Conservation (phyloP, 2,888 invertebrate species). For the Drosophila greeni region DNA sequence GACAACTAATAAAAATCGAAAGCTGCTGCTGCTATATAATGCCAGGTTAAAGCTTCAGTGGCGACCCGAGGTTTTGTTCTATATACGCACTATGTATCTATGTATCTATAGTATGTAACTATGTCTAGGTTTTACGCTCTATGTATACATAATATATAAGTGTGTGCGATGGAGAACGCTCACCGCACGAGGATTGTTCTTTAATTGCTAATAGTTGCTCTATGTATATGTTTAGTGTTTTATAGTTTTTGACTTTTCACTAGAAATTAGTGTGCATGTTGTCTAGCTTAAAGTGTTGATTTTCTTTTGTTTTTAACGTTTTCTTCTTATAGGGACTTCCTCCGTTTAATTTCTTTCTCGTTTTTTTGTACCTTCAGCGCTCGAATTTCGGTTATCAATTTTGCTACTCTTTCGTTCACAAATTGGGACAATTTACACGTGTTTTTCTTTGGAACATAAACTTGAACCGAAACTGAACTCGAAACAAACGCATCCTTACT, state of each 20-base stretch:
- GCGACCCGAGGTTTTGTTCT: slow-evolving; percentile 46
- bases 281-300: slow-evolving; percentile 48
- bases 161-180: slow-evolving; percentile 32
- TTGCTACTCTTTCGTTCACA: slow-evolving; percentile 57
- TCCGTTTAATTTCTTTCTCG: slow-evolving; percentile 32
- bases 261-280: slow-evolving; percentile 44
- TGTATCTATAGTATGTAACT: slow-evolving; percentile 16
- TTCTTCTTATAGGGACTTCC: slow-evolving; percentile 45
- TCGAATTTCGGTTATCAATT: slow-evolving; percentile 71
- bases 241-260: slow-evolving; percentile 43
- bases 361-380: slow-evolving; percentile 78
- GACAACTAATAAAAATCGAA: slow-evolving; percentile 37
- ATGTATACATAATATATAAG: slow-evolving; percentile 10
- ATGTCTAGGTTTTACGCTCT: slow-evolving; percentile 17
- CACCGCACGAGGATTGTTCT: slow-evolving; percentile 45
- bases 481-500: slow-evolving; percentile 47
- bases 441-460: slow-evolving; percentile 39
- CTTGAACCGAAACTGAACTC: slow-evolving; percentile 33
- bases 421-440: slow-evolving; percentile 50
- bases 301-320: slow-evolving; percentile 39
- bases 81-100: slow-evolving; percentile 28
- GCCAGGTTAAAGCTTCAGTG: slow-evolving; percentile 44
- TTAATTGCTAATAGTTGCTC: slow-evolving; percentile 44
- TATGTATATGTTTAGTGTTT: slow-evolving; percentile 19
- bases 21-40: slow-evolving; percentile 27